Base-by-base conservation (phyloP, 2,888 invertebrate species). In the Drosophila atripex region DNA sequence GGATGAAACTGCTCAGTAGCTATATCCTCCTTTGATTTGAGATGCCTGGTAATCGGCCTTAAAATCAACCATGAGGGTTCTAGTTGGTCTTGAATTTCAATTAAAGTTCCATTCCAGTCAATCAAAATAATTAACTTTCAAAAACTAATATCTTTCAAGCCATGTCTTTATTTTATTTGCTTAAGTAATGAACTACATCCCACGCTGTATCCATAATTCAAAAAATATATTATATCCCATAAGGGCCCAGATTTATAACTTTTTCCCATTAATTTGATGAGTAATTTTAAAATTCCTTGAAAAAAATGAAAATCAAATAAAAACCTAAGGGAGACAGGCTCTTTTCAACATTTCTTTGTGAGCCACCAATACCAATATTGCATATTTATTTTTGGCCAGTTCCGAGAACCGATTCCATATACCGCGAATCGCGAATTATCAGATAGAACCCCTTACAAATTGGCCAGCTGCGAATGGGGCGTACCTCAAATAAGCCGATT, bases 401-500 rank as follows among this genome's bases (percentile, higher is more conserved):
- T 46, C 30, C 28, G 30, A 39, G 18, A 51, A 52, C 41, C 52
- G 51, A 51, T 57, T 39, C 5, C 8, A 30, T 18, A 30, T 25
- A 35, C 6, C 14, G n/a, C n/a, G n/a, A n/a, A 16, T 4, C 12
- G 3, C 25, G 3, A 18, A 32, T 9, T 30, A 23, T 23, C 55
- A 16, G 39, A 23, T 41, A 32, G 30, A 41, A 61, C 18, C 23
- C 5, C 25, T 21, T 35, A 39, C 55, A 28, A 28, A 46, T 56
- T 25, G 32, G 28, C 47, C 57, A 32, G 23, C 57, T 51, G 45
- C 38, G 41, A 23, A 41, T 50, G 59, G 23, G 49, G 52, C 53
- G 45, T 45, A 45, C 50, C 56, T 45, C 54, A 61, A 70, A 70
- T 70, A 70, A 70, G 70, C 70, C 71, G 70, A 74, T 71, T 71